phyloP scores from a whole-genome alignment of 2,888 invertebrate genomes.

The Lymantria monacha region DNA sequence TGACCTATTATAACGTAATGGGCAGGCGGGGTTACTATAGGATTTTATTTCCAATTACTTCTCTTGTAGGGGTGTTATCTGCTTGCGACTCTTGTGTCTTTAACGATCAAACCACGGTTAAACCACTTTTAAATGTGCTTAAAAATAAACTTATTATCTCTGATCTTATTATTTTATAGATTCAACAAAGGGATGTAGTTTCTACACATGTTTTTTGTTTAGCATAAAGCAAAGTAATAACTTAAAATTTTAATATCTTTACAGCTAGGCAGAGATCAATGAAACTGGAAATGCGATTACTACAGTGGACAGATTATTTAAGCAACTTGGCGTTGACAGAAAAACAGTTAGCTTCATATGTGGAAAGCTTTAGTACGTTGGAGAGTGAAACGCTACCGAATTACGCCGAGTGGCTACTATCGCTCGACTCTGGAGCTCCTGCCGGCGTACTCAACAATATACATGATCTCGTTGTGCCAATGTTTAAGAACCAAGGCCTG shows the following conservation, averaged over 20 bases:
- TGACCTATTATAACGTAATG: too few relatives aligned
- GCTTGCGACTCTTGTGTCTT: too few relatives aligned
- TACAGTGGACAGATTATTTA: conserved; percentile 24
- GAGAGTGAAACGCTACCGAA: conserved; percentile 10
- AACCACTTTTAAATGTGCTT: too few relatives aligned
- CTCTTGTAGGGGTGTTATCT: too few relatives aligned
- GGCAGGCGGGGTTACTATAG: too few relatives aligned
- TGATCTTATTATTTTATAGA: too few relatives aligned
- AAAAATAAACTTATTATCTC: too few relatives aligned
- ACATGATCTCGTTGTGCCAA: conserved; percentile 16
- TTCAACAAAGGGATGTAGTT: too few relatives aligned
- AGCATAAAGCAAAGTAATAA: too few relatives aligned
- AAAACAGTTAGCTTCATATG: conserved; percentile 10
- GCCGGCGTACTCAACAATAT: conserved; percentile 19
- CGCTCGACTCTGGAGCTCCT: conserved; percentile 21
- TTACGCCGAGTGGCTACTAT: conserved; percentile 23
- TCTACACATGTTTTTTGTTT: too few relatives aligned
- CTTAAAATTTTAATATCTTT: neutral
- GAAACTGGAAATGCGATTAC: conserved; percentile 19
- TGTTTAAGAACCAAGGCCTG: conserved; percentile 22
- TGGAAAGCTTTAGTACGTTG: neutral
- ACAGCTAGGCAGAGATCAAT: conserved; percentile 15
- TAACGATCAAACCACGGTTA: too few relatives aligned
- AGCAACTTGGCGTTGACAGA: conserved; percentile 16
- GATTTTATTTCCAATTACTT: too few relatives aligned